Evolutionary conservation across 2,113 vertebrate species (phyloP).

Genomic region (Clarias magur): DNA sequence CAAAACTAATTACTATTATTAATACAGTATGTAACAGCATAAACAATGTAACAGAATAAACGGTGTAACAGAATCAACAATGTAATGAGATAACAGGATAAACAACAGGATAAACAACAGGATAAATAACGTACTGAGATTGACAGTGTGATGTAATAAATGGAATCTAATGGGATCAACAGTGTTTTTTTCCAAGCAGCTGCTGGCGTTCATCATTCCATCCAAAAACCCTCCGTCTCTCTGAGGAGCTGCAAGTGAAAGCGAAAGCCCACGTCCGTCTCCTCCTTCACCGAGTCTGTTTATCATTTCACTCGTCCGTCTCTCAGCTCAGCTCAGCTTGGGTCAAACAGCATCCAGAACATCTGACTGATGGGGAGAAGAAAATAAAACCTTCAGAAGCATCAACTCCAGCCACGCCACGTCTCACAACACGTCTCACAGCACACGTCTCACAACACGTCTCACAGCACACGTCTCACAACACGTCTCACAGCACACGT

Average conservation of each 20-base stretch:
- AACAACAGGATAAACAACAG: not conserved
- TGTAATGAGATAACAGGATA: not conserved
- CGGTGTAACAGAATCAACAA: accelerated
- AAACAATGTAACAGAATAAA: not conserved
- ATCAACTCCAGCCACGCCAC: too few species aligned
- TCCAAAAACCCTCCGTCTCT: constrained; percentile 18
- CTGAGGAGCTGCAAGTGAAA: constrained; percentile 46
- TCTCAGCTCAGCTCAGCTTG: not conserved
- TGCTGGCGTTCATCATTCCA: constrained; percentile 50
- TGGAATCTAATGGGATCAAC: not conserved
- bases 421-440: too few species aligned
- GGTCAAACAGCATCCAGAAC: not conserved
- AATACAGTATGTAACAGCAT: not conserved
- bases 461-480: too few species aligned
- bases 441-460: too few species aligned
- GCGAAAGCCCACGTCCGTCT: constrained; percentile 45
- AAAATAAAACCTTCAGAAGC: too few species aligned
- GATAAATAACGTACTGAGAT: not conserved
- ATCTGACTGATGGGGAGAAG: not conserved
- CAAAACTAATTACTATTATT: too few species aligned
- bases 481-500: too few species aligned
- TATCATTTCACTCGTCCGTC: not conserved
- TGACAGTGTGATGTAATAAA: not conserved
- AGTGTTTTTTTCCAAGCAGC: constrained; percentile 31
- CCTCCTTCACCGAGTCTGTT: not conserved